Percentiles rank a stretch among this genome's conserved stretches.
Evolutionary conservation across 2,888 invertebrate genomes (phyloP).

Genomic region (Pachliopta kotzebuea): DNA sequence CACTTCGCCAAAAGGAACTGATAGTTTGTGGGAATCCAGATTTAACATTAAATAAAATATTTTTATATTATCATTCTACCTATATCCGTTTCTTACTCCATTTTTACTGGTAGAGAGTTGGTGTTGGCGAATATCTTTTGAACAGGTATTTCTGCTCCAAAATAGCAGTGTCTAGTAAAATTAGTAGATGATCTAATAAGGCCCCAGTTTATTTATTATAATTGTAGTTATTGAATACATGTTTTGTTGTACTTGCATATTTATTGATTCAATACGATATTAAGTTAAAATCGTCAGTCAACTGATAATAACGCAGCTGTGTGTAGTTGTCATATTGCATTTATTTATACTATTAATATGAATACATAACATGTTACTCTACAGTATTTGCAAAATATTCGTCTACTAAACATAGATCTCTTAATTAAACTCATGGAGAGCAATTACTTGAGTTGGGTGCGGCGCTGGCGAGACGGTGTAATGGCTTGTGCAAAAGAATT

Average conservation of each 20-base stretch:
- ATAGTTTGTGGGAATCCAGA: constrained; percentile 30
- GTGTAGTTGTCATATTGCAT: background rate
- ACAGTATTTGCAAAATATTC: background rate
- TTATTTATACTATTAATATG: background rate
- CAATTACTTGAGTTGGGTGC: constrained; percentile 3
- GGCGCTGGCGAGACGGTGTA: background rate
- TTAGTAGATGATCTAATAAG: no score
- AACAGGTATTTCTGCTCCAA: background rate
- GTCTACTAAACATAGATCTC: background rate
- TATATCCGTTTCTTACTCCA: background rate
- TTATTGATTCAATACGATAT: no score
- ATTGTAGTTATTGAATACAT: background rate
- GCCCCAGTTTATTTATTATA: background rate
- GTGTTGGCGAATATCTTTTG: background rate
- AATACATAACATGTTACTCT: background rate
- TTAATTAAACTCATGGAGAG: constrained; percentile 6
- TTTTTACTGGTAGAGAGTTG: no score
- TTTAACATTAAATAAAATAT: constrained; percentile 11
- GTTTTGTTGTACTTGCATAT: background rate
- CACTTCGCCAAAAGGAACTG: constrained; percentile 32
- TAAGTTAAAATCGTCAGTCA: no score
- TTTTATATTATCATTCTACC: background rate
- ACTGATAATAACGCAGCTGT: no score
- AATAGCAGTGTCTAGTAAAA: no score
- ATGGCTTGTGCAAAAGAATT: background rate